Percentiles rank a stretch among this genome's conserved stretches.
Conservation (phyloP, 1,140 invertebrate genomes). For the Eriocheir sinensis region DNA sequence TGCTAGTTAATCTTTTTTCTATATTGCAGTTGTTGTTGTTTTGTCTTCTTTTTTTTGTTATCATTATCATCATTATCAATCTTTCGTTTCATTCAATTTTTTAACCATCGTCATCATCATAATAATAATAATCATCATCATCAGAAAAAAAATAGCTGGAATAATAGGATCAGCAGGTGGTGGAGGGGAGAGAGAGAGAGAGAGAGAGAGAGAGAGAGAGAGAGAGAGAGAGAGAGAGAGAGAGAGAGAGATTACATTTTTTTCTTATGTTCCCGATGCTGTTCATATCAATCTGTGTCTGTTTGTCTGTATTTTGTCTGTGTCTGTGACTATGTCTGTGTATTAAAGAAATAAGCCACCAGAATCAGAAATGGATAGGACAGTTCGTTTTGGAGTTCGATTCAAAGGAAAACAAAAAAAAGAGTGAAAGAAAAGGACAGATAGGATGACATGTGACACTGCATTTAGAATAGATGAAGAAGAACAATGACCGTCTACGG, state of each 20-base stretch:
- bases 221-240: slow-evolving; percentile 37
- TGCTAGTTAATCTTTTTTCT: not conserved
- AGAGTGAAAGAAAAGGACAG: not conserved
- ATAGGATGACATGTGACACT: not conserved
- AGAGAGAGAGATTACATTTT: not conserved
- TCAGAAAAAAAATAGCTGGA: no score
- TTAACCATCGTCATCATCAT: no score
- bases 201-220: slow-evolving; percentile 55
- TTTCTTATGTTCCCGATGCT: no score
- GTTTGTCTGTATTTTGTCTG: no score
- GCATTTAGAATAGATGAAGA: not conserved
- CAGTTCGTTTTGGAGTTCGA: not conserved
- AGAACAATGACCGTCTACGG: not conserved
- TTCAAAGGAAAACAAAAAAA: not conserved
- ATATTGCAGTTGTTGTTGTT: not conserved
- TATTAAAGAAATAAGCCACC: no score
- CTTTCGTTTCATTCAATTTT: no score
- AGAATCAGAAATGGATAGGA: no score
- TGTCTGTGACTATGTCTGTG: no score
- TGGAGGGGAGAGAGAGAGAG: slow-evolving; percentile 45
- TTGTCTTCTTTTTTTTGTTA: not conserved
- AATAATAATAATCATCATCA: no score
- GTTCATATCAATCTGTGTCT: no score
- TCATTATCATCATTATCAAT: not conserved
- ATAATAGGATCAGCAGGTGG: not conserved